Evolutionary conservation across 2,888 invertebrate genomes (phyloP), one percentile per base, ranked within the genome.

Genomic region (Cordilura impudica): DNA sequence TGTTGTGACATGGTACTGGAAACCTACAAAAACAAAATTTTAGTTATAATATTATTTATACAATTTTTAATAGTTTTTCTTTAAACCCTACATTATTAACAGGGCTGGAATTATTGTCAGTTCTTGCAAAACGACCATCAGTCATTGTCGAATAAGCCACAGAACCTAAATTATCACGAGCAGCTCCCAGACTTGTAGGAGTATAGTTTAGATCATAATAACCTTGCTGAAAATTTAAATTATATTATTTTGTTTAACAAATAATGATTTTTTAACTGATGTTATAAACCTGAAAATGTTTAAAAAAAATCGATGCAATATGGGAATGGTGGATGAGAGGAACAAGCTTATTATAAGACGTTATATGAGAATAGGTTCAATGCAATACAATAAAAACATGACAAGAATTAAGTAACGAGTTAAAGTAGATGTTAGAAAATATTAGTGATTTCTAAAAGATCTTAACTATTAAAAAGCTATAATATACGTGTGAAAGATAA

Each of bases 21-120:
- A 83, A 95, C 95, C 89, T 90, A 10, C 14, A 43, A 4, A 7
- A 18, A 70, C 14, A 21, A 18, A 16, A 70, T 47, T 12, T 3
- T 35, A 43, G 10, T 10, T 29, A 43, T 14, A 73, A 29, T 1
- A 16, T 43, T 39, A 54, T 8, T 1, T 58, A 10, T 51, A 51
- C 10, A 14, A 69, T 35, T 45, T 53, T 29, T 6, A 18, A 12
- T 4, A 16, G 26, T n/a, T 26, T 4, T 49, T 47, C 18, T 8
- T 31, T 21, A 10, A 83, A n/a, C n/a, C 88, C 85, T 82, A 90
- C 90, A 86, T 90, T 90, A 83, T 89, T 89, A 84, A 90, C 90
- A 54, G 95, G 95, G 82, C 95, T 95, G 84, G 95, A 94, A 88
- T 95, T 95, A 90, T 94, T 95, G 89, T 95, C 95, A 83, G 94